Percentiles rank a stretch among this genome's conserved stretches.
phyloP scores from a whole-genome alignment of 1,140 invertebrate genomes.

The Drosophila mojavensis region DNA sequence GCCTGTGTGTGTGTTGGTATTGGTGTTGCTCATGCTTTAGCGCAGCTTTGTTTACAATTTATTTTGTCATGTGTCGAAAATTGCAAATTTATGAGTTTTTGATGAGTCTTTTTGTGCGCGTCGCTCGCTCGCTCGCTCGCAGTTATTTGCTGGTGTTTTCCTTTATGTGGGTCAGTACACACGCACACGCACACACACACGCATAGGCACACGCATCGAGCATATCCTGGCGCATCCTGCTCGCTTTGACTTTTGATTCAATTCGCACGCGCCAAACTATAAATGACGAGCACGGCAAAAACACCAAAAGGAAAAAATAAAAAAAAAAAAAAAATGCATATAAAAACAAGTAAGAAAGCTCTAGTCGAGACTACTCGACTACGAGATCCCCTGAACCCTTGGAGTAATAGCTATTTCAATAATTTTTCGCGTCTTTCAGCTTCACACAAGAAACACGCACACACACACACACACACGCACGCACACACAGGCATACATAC shows the following conservation, averaged over 20 bases:
- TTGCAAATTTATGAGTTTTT: constrained; percentile 82
- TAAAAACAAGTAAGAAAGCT: no score
- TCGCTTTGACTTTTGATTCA: constrained; percentile 78
- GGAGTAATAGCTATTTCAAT: no score
- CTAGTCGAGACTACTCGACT: no score
- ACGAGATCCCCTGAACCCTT: no score
- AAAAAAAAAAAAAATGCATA: constrained; percentile 14
- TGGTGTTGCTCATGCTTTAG: constrained; percentile 35
- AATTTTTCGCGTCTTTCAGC: no score
- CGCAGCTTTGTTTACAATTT: constrained; percentile 76
- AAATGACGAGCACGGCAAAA: constrained; percentile 26
- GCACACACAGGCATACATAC: no score
- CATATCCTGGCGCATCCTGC: constrained; percentile 37
- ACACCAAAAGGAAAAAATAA: not conserved
- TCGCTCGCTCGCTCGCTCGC: constrained; percentile 37
- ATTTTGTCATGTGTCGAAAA: constrained; percentile 82
- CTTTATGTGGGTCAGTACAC: constrained; percentile 70
- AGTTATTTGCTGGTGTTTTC: constrained; percentile 59
- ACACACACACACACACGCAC: no score
- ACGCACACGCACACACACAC: constrained; percentile 25
- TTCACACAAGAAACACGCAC: no score
- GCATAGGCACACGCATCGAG: constrained; percentile 28
- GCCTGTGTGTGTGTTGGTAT: constrained; percentile 20
- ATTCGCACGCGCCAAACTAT: constrained; percentile 69
- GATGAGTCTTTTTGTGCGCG: constrained; percentile 77